Evolutionary conservation across 1,140 invertebrate genomes (phyloP).

Genomic region (Bicyclus anynana): DNA sequence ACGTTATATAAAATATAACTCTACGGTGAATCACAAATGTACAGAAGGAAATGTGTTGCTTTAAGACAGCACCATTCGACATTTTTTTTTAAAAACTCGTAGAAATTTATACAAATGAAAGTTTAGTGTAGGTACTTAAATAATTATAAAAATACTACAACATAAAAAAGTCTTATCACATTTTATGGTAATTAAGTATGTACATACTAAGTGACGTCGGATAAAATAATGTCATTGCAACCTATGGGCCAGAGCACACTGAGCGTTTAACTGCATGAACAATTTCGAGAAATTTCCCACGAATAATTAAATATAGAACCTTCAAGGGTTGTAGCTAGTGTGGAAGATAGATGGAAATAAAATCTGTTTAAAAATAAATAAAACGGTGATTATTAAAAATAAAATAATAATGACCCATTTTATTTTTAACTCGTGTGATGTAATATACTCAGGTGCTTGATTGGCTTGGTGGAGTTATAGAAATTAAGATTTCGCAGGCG

Average conservation of each 20-base stretch:
- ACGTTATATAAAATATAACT: constrained; percentile 18
- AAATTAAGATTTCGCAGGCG: no score
- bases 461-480: no score
- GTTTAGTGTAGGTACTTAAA: constrained; percentile 36
- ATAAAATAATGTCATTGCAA: constrained; percentile 26
- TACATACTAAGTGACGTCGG: constrained; percentile 48
- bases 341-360: no score
- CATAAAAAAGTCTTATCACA: constrained; percentile 62
- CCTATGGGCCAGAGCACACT: background rate
- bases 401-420: no score
- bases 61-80: constrained; percentile 49
- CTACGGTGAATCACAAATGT: constrained; percentile 19
- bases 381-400: no score
- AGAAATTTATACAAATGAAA: constrained; percentile 43
- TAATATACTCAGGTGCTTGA: no score
- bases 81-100: constrained; percentile 34
- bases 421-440: no score
- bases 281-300: no score
- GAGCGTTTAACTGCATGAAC: no score
- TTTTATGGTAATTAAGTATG: constrained; percentile 60
- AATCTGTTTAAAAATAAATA: no score
- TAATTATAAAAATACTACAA: constrained; percentile 47
- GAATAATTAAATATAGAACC: no score
- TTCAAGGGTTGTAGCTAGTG: no score
- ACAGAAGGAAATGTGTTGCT: constrained; percentile 32